Base-by-base conservation (phyloP, 1,140 invertebrate species). In the Drosophila miranda region DNA sequence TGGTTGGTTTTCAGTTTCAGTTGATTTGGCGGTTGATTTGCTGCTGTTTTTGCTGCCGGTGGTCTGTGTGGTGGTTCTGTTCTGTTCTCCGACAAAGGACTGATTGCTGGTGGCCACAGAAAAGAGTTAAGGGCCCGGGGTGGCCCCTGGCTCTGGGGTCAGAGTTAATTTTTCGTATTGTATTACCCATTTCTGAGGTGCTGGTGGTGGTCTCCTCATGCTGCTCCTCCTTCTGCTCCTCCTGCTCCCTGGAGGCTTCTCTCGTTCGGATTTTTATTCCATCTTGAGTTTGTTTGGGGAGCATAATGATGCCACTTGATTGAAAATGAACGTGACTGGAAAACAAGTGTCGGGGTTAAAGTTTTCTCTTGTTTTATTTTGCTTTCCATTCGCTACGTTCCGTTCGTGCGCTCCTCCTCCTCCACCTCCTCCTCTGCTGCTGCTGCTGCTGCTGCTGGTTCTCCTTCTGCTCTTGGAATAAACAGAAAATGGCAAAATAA, bases 301-400 rank as follows among this genome's bases (percentile, higher is more conserved):
- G 70, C 73, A 87, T 86, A 86, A 86, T 87, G 82, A 86, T 86
- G 82, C 74, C 78, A 86, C 82, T 86, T 86, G 82, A 86, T 86
- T 86, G 82, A 86, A 86, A 86, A 72, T 72, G 82, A 87, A 86
- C 82, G 82, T 86, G 82, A 86, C 82, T 86, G 78, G 81, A 86
- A 86, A 86, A 86, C 78, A 82, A 87, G 82, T 87, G 87, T 87
- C 67, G 51, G 63, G 55, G 66, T 69, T 69, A 69, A 69, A 69
- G 66, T 69, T 75, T 67, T 68, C 23, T 66, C 58, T 68, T 30
- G n/a, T 59, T 76, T 59, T 76, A 46, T 62, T 78, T 75, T 41
- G 61, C 46, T 78, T 72, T 70, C 19, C 54, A 46, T 54, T 58
- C 52, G 42, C n/a, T 42, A 21, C 21, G 21, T 16, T 45, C 30